Conservation (phyloP, 2,888 invertebrate species). For the Stomorhina lunata region DNA sequence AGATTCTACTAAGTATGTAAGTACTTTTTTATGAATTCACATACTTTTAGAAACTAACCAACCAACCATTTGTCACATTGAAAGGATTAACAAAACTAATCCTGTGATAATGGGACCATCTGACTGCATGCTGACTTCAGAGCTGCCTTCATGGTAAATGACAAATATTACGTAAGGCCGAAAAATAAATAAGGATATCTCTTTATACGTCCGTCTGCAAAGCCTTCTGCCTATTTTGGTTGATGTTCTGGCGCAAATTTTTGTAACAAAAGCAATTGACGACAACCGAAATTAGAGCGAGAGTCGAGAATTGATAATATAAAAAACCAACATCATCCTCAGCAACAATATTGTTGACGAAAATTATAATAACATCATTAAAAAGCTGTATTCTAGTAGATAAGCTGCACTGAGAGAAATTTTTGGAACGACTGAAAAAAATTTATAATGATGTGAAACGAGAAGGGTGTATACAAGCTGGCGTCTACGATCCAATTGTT, state of each 20-base stretch:
- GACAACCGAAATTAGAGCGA: conserved; percentile 45
- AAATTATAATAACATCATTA: conserved; percentile 65
- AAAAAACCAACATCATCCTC: conserved; percentile 42
- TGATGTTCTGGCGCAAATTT: conserved; percentile 29
- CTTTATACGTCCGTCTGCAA: too few relatives aligned
- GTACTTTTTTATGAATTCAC: conserved; percentile 27
- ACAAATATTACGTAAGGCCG: conserved; percentile 42
- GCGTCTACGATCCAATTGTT: too few relatives aligned
- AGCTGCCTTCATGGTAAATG: conserved; percentile 58
- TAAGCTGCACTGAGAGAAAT: conserved; percentile 46
- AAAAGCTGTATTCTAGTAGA: conserved; percentile 32
- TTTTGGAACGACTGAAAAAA: not conserved
- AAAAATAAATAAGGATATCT: conserved; percentile 41
- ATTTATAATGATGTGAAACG: not conserved
- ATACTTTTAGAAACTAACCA: not conserved
- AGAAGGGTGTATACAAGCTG: not conserved
- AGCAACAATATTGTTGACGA: conserved; percentile 45
- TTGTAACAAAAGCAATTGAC: conserved; percentile 61
- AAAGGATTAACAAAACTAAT: conserved; percentile 66
- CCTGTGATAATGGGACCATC: conserved; percentile 64
- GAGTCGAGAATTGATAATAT: conserved; percentile 33
- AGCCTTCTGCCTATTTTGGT: conserved; percentile 5
- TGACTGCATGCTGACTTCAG: conserved; percentile 65
- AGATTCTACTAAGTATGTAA: not conserved
- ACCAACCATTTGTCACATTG: conserved; percentile 64